Evolutionary conservation across 2,797 vertebrate species (phyloP), one percentile per base, ranked within the genome.

Genomic region (Pelodytes ibericus): DNA sequence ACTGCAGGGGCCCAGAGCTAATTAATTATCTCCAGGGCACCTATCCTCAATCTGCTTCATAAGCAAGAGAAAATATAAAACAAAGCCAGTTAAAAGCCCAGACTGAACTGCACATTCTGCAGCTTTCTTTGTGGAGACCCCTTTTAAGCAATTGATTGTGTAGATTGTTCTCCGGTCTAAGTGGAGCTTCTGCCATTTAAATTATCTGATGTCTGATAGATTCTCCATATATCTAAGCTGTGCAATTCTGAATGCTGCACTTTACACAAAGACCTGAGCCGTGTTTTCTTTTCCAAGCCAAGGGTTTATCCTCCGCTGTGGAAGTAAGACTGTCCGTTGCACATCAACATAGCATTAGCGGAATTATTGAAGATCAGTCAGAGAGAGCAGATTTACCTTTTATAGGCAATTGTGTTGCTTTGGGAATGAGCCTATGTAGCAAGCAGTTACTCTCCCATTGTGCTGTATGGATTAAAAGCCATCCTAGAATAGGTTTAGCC

Each of bases 111-210:
- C 5, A 36, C 11, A 15, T 2, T 47, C 13, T 16, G 13, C 44
- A 29, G 57, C 57, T 18, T 59, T 59, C 57, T 29, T 59, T 7
- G 25, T 59, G 26, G 25, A 59, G 30, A 59, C 29, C 18, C 29
- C 27, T 27, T 59, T 59, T 16, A 30, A 18, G 57, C 26, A 10
- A 59, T 59, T 59, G 57, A 59, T 59, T 59, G 15, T 27, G 26
- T 59, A 15, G 15, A 29, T 15, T n/a, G 57, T 30, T 27, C 51
- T 6, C 15, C 30, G 27, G 25, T 29, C 27, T 59, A 29, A 59
- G 57, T 59, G 57, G 15, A 27, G 25, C 27, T 10, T 5, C 53
- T 57, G n/a, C 8, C 25, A 59, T 59, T 59, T 22, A 24, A 9
- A 57, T 25, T 57, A n/a, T 57, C 15, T 39, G 15, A 39, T 1